Base-by-base conservation (phyloP, 2,888 invertebrate species). In the Drosophila neoperkinsi region DNA sequence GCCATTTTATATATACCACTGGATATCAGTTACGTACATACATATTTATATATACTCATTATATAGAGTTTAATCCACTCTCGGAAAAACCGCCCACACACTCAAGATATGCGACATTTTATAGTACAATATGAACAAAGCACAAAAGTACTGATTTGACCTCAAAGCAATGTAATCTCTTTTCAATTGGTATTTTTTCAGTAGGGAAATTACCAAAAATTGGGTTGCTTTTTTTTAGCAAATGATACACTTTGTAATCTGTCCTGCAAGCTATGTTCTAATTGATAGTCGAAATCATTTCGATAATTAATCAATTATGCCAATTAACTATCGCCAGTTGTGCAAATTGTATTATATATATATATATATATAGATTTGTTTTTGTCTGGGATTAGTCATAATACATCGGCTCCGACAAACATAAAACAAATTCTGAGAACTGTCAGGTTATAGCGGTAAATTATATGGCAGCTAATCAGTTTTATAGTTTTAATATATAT, bases 1-100 rank as follows among this genome's bases (percentile, higher is more conserved):
- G 89, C 69, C 80, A 59, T 82, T 72, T 58, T 25, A 50, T 50
- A 51, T 13, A 38, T 46, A 16, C 16, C 16, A 65, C 51, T 41
- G 25, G 33, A 84, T 74, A 71, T 46, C 63, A 58, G 43, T 53
- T 60, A 36, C 64, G 51, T 57, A 51, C 13, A 34, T 25, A 38
- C 33, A 38, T 28, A 31, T n/a, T 63, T 53, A 50, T 11, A 18
- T 46, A 21, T 21, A 46, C 21, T 46, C 9, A 46, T 16, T 3
- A 11, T 70, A 30, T 41, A 31, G 4, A 50, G 6, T 25, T 25
- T 52, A 18, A 56, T 41, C n/a, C 34, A 60, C 6, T 21, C 50
- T 51, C 6, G 6, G 6, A 16, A n/a, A 13, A 31, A 1, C n/a
- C 52, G 1, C 41, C 41, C 41, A 43, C 41, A 25, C 31, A 41